Conservation (phyloP, 1,140 invertebrate species). For the Aphelinus certus region DNA sequence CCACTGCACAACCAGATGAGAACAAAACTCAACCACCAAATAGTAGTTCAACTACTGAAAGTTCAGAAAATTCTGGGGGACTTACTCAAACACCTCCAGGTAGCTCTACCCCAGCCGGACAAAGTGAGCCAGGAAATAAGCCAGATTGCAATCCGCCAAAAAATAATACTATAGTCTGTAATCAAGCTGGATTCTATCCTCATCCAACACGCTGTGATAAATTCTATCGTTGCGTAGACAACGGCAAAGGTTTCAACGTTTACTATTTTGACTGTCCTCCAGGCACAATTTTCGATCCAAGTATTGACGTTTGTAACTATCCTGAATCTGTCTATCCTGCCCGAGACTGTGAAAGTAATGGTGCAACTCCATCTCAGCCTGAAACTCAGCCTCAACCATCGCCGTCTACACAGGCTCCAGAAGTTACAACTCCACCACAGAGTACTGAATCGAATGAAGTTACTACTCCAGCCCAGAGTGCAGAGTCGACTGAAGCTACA, state of each 20-base stretch:
- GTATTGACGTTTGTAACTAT: constrained; percentile 66
- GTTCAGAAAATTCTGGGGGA: background rate
- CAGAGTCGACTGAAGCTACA: constrained; percentile 18
- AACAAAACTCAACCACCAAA: constrained; percentile 19
- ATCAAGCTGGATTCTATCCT: constrained; percentile 72
- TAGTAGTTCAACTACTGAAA: background rate
- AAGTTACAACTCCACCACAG: constrained; percentile 28
- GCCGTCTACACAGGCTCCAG: constrained; percentile 38
- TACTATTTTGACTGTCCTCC: constrained; percentile 66
- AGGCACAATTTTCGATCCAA: constrained; percentile 70
- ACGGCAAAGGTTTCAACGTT: constrained; percentile 71
- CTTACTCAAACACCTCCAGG: constrained; percentile 34
- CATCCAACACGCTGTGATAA: constrained; percentile 74
- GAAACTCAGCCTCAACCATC: constrained; percentile 33
- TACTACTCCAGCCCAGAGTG: constrained; percentile 13
- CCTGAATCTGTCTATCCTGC: constrained; percentile 66
- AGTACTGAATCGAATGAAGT: constrained; percentile 22
- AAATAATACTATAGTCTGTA: constrained; percentile 59
- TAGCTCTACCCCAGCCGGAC: constrained; percentile 21
- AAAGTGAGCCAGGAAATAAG: constrained; percentile 34
- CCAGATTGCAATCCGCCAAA: constrained; percentile 42
- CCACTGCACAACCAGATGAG: constrained; percentile 37
- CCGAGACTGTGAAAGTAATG: constrained; percentile 56
- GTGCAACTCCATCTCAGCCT: constrained; percentile 19
- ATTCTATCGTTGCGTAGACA: constrained; percentile 78